Evolutionary conservation across 2,797 vertebrate species (phyloP).

Genomic region (Sciaenops ocellatus): DNA sequence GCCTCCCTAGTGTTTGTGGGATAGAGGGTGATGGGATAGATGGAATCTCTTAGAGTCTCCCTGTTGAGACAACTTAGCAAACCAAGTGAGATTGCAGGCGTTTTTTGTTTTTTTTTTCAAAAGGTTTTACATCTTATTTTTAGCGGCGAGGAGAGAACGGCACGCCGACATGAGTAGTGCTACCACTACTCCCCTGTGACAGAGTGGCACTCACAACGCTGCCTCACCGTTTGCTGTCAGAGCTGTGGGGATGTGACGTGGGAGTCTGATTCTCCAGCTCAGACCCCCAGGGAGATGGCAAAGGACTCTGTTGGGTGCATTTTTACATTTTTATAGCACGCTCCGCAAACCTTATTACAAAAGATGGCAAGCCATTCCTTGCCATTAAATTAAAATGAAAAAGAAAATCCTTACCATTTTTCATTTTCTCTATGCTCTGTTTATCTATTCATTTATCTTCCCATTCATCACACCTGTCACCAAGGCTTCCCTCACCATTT

Average conservation of each 20-base stretch:
- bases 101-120: slow-evolving; percentile 17
- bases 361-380: slow-evolving; percentile 54
- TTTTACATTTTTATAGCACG: slow-evolving; percentile 71
- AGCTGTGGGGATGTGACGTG: slow-evolving; percentile 70
- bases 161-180: slow-evolving; percentile 64
- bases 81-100: slow-evolving; percentile 60
- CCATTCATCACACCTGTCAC: slow-evolving; percentile 66
- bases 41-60: slow-evolving; percentile 62
- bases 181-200: slow-evolving; percentile 69
- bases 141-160: slow-evolving; percentile 58
- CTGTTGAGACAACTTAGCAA: slow-evolving; percentile 70
- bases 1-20: slow-evolving; percentile 46
- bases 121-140: slow-evolving; percentile 83
- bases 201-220: slow-evolving; percentile 65
- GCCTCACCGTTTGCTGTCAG: slow-evolving; percentile 75
- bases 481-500: slow-evolving; percentile 5
- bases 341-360: slow-evolving; percentile 57
- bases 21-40: slow-evolving; percentile 59
- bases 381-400: slow-evolving; percentile 67
- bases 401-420: slow-evolving; percentile 56
- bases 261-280: slow-evolving; percentile 64
- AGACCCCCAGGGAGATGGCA: slow-evolving; percentile 56
- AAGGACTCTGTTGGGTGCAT: slow-evolving; percentile 62
- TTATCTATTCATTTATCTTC: slow-evolving; percentile 56
- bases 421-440: slow-evolving; percentile 53